These are phyloP conservation scores for honey bee (Apis mellifera) DNA, from an alignment of 1,140 invertebrate genomes.

Conservation along the genomic window DNA sequence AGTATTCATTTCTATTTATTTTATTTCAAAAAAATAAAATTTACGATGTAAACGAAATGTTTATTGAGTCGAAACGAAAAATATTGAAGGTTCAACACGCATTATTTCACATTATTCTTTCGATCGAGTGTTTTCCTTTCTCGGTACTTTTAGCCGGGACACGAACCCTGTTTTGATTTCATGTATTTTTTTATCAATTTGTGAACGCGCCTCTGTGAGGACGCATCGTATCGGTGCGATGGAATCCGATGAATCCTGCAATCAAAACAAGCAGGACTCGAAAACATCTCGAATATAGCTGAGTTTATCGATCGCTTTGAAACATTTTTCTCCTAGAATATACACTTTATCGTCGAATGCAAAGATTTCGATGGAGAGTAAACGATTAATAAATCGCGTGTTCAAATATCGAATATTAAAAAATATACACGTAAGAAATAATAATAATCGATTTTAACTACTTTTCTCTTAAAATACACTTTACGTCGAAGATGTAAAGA, in stretches of 20 bases:
- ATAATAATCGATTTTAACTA: background rate
- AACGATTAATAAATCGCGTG: background rate
- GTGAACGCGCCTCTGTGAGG: background rate
- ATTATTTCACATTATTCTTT: background rate
- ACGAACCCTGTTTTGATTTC: conserved; percentile 14
- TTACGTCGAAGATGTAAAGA: too few relatives aligned
- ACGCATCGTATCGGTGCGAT: background rate
- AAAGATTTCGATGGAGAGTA: background rate
- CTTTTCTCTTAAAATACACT: background rate
- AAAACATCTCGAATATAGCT: background rate
- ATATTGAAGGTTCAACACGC: conserved; percentile 32
- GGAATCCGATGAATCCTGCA: background rate
- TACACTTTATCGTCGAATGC: too few relatives aligned
- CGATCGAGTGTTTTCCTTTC: background rate
- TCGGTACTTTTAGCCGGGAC: conserved; percentile 28
- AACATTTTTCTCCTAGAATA: background rate
- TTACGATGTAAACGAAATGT: background rate
- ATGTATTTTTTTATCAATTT: background rate
- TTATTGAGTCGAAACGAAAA: background rate
- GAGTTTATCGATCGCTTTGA: background rate
- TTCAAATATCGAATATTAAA: too few relatives aligned
- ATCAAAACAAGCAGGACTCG: background rate
- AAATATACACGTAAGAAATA: background rate
- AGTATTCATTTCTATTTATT: too few relatives aligned
- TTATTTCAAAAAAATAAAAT: too few relatives aligned